These are phyloP conservation scores for Epinephelus moara DNA, from an alignment of 2,113 vertebrate species.

Conservation along the genomic window DNA sequence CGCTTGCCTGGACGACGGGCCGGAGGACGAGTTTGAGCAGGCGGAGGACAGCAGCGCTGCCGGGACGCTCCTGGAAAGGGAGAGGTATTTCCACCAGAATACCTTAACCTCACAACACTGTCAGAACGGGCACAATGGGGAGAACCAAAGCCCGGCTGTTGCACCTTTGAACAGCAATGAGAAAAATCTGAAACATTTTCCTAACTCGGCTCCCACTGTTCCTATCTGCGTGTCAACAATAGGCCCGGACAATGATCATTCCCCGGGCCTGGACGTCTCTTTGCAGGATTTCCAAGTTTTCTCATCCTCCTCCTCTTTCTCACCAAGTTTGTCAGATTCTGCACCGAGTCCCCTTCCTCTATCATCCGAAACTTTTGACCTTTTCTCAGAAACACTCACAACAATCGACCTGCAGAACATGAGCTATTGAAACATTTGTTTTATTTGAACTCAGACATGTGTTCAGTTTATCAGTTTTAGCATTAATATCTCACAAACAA, in stretches of 20 bases:
- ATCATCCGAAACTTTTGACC: constrained; percentile 93
- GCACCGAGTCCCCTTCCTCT: constrained; percentile 92
- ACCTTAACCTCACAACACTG: constrained; percentile 90
- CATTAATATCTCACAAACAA: constrained; percentile 80
- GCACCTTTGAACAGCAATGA: constrained; percentile 93
- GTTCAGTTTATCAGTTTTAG: constrained; percentile 64
- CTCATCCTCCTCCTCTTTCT: constrained; percentile 92
- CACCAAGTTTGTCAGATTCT: constrained; percentile 92
- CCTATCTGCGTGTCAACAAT: constrained; percentile 93
- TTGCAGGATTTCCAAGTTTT: constrained; percentile 95
- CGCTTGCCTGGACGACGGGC: constrained; percentile 87
- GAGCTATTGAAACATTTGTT: constrained; percentile 87
- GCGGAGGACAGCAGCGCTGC: constrained; percentile 85
- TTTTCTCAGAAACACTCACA: constrained; percentile 96
- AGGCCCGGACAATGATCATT: constrained; percentile 94
- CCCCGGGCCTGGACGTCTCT: constrained; percentile 91
- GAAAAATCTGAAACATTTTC: constrained; percentile 98
- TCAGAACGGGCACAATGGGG: constrained; percentile 91
- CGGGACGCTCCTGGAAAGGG: constrained; percentile 91
- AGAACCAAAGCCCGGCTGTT: constrained; percentile 89
- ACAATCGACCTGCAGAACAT: constrained; percentile 96
- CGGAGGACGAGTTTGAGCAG: constrained; percentile 89
- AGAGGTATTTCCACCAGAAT: constrained; percentile 92
- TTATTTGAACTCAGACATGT: constrained; percentile 22
- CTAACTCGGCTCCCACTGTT: constrained; percentile 92